phyloP scores from a whole-genome alignment of 1,140 invertebrate species.

The Ostrea edulis region DNA sequence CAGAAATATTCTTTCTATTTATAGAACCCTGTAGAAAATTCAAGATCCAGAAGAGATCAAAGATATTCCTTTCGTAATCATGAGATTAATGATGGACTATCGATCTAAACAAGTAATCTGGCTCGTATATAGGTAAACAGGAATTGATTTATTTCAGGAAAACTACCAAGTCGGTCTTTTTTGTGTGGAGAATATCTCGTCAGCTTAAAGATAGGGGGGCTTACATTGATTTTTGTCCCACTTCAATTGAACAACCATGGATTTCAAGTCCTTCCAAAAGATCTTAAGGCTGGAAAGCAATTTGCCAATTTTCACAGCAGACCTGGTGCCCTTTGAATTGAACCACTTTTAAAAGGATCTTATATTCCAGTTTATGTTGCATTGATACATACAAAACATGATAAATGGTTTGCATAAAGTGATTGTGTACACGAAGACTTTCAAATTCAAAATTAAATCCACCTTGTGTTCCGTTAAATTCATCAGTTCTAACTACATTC shows the following conservation, averaged over 20 bases:
- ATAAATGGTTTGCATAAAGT: background rate
- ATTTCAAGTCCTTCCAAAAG: background rate
- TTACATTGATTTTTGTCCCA: constrained; percentile 11
- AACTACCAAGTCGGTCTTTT: background rate
- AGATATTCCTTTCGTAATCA: background rate
- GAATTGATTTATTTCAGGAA: constrained; percentile 12
- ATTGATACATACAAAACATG: background rate
- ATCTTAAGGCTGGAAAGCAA: background rate
- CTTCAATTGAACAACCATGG: background rate
- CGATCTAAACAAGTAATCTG: background rate
- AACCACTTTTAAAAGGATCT: background rate
- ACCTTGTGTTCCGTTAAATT: background rate
- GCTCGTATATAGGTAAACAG: background rate
- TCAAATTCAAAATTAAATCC: background rate
- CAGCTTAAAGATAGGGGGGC: background rate
- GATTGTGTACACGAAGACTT: background rate
- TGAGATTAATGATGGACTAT: background rate
- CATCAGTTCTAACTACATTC: background rate
- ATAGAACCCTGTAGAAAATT: background rate
- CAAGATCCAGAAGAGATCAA: background rate
- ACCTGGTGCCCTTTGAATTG: background rate
- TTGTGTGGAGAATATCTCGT: background rate
- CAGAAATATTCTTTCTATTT: background rate
- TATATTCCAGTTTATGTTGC: background rate
- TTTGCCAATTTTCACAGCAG: background rate